These are phyloP conservation scores for Penaeus indicus DNA, from an alignment of 1,140 invertebrate genomes.

Conservation along the genomic window DNA sequence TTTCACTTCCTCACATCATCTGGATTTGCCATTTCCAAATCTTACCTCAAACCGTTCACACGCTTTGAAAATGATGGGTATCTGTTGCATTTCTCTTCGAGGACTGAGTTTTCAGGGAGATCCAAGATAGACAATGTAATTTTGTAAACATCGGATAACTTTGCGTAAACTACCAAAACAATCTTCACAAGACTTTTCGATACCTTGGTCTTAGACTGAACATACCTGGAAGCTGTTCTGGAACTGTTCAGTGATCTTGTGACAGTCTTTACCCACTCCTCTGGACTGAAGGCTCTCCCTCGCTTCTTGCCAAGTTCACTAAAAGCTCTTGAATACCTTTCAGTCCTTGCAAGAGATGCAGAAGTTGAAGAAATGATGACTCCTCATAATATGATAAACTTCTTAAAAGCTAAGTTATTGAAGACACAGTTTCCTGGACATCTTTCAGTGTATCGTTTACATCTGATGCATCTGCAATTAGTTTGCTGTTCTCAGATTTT, in stretches of 20 bases:
- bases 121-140: background rate
- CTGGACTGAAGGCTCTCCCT: background rate
- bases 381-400: slow-evolving; percentile 30
- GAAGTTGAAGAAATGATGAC: slow-evolving; percentile 3
- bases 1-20: too few relatives aligned
- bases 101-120: background rate
- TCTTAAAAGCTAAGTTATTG: background rate
- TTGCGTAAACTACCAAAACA: slow-evolving; percentile 6
- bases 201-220: background rate
- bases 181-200: background rate
- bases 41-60: too few relatives aligned
- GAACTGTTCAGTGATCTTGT: background rate
- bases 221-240: background rate
- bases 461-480: slow-evolving; percentile 39
- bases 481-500: slow-evolving; percentile 49
- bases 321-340: slow-evolving; percentile 15
- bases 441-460: slow-evolving; percentile 12
- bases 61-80: too few relatives aligned
- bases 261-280: background rate
- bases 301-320: background rate
- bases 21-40: too few relatives aligned
- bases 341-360: slow-evolving; percentile 7
- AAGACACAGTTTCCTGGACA: slow-evolving; percentile 21
- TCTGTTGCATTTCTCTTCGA: too few relatives aligned
- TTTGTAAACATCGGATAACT: background rate